Conservation (phyloP, 2,888 invertebrate species). For the Nudaria mundana region DNA sequence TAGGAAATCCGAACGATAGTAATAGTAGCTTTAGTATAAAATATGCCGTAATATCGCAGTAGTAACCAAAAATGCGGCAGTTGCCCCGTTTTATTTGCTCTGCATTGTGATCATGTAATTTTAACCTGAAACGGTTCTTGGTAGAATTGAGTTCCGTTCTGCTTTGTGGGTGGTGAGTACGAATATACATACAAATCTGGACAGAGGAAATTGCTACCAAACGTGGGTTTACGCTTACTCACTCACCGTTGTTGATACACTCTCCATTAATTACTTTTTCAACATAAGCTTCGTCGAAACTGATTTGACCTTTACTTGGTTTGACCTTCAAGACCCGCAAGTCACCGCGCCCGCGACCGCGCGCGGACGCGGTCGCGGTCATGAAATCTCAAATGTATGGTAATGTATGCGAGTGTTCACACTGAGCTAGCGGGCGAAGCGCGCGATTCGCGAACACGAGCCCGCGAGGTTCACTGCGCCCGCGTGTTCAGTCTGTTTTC, state of each 20-base stretch:
- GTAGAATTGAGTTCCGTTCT: constrained; percentile 55
- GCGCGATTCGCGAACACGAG: no score
- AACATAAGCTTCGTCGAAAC: constrained; percentile 2
- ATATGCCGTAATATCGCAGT: constrained; percentile 53
- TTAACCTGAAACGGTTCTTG: constrained; percentile 65
- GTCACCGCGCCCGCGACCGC: no score
- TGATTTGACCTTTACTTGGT: constrained; percentile 1
- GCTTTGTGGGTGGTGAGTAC: constrained; percentile 44
- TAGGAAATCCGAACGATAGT: constrained; percentile 22
- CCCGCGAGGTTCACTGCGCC: no score
- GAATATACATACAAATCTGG: constrained; percentile 26
- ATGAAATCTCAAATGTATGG: no score
- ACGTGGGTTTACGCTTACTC: constrained; percentile 59
- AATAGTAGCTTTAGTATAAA: constrained; percentile 40
- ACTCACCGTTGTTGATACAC: constrained; percentile 41
- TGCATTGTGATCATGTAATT: constrained; percentile 71
- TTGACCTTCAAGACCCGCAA: no score
- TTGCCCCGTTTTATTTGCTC: constrained; percentile 58
- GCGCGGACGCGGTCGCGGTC: no score
- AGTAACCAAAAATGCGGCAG: constrained; percentile 48
- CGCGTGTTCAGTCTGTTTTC: no score
- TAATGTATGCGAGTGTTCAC: no score
- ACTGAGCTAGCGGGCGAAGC: no score
- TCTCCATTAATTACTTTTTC: constrained; percentile 19
- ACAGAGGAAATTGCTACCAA: constrained; percentile 68